A percentile compares a stretch with the other conserved stretches of the same genome.
Evolutionary conservation across 2,797 vertebrate species (phyloP).

Genomic region (Thripadectes ignobilis): DNA sequence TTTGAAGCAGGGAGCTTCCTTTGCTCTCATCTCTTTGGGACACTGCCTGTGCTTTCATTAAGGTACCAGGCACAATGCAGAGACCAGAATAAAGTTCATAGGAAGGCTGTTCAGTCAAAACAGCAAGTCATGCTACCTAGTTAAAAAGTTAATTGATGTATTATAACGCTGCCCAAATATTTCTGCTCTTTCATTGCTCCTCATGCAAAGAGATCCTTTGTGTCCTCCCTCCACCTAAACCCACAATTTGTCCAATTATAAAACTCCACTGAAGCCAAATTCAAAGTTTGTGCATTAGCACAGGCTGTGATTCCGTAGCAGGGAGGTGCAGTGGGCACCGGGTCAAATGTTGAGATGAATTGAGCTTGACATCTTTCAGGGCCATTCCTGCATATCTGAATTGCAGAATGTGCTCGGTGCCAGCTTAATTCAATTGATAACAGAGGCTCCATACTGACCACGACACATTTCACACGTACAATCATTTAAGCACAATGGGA

Average conservation of each 20-base stretch:
- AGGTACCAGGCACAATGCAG: not conserved
- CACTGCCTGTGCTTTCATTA: not conserved
- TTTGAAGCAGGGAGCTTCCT: not conserved
- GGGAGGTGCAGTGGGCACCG: not conserved
- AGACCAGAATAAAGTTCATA: not conserved
- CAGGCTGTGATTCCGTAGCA: not conserved
- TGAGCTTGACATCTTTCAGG: constrained; percentile 47
- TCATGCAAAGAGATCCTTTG: not conserved
- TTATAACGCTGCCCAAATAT: constrained; percentile 16
- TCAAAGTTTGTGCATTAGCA: not conserved
- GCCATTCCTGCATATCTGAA: constrained; percentile 45
- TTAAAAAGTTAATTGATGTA: constrained; percentile 57
- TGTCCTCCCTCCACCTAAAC: not conserved
- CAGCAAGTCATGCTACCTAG: not conserved
- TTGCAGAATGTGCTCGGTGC: constrained; percentile 58
- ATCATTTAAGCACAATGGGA: constrained; percentile 34
- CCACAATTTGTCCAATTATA: constrained; percentile 25
- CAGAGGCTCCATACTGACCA: constrained; percentile 49
- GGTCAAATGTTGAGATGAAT: constrained; percentile 56
- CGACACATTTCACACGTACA: not conserved
- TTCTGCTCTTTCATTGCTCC: not conserved
- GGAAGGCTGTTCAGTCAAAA: not conserved
- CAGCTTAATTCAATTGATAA: constrained; percentile 46
- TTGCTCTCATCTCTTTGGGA: constrained; percentile 10
- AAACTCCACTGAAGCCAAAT: not conserved